Base-by-base conservation (phyloP, 2,888 invertebrate species). In the Drosophila cognata region DNA sequence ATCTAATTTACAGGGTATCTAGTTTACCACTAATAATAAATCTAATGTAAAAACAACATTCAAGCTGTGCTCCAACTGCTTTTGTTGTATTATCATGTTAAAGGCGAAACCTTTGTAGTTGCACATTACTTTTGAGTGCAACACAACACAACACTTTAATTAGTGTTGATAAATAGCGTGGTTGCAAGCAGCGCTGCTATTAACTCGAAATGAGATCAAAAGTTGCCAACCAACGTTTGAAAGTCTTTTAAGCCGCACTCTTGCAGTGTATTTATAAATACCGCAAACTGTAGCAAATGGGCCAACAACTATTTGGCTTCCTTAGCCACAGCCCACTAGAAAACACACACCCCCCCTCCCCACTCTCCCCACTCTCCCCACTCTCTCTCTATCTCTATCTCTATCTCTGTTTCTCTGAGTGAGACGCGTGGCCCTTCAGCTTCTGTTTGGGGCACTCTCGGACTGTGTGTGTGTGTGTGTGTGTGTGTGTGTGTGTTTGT, bases 261-360 rank as follows among this genome's bases (percentile, higher is more conserved):
- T 43, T n/a, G n/a, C 25, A 69, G 81, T 41, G 81, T 81, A 78
- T 72, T 61, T 78, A 71, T 55, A 80, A 79, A 77, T 74, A 67
- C 74, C 71, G 60, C 77, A 89, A 79, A 69, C 59, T 82, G 74
- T 82, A 80, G 85, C 80, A 84, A 84, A 84, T 85, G 88, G 84
- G 88, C 75, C 75, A 84, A 84, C 82, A 88, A 89, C 85, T 85
- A 89, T 85, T 85, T 89, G 85, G 90, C 85, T 85, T 85, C 85
- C 84, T 84, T 67, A 50, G 52, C 36, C 57, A 43, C 46, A 57
- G 56, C 41, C 21, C 28, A 4, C 38, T 28, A 33, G 33, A 33
- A 33, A 11, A 33, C 33, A 21, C 21, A 21, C 4, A 33, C 4
- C 33, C 10, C 31, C 3, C 31, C 31, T 0, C 16, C 35, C 13